A percentile compares a stretch with the other conserved stretches of the same genome.
These are phyloP conservation scores for Hemicrepidius hirtus DNA, from an alignment of 2,888 invertebrate species.

Conservation along the genomic window DNA sequence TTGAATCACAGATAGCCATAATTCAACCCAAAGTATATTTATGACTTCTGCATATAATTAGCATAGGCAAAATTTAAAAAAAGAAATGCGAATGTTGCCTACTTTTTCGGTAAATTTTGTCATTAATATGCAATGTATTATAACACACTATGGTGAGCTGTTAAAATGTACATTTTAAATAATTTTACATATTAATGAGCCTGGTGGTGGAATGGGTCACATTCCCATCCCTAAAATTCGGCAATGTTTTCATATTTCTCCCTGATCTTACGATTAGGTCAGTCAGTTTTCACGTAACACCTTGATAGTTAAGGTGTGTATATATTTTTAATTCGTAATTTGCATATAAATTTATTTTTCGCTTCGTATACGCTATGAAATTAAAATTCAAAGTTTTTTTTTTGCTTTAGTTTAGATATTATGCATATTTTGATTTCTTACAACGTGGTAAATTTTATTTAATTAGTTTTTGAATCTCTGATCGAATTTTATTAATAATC, in stretches of 20 bases:
- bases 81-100: background rate
- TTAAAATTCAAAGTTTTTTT: conserved; percentile 6
- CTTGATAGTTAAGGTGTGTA: conserved; percentile 7
- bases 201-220: conserved; percentile 18
- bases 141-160: conserved; percentile 11
- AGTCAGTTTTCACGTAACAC: conserved; percentile 12
- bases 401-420: background rate
- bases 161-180: conserved; percentile 35
- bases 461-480: too few relatives aligned
- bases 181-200: conserved; percentile 37
- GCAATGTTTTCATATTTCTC: conserved; percentile 22
- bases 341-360: conserved; percentile 26
- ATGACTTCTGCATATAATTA: too few relatives aligned
- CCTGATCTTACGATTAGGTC: conserved; percentile 32
- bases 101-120: conserved; percentile 7
- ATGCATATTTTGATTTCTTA: background rate
- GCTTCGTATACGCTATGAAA: conserved; percentile 1
- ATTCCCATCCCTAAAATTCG: conserved; percentile 13
- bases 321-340: conserved; percentile 35
- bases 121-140: conserved; percentile 8
- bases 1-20: too few relatives aligned
- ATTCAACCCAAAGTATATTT: too few relatives aligned
- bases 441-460: too few relatives aligned
- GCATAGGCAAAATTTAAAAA: too few relatives aligned
- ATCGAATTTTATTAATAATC: too few relatives aligned